Base-by-base conservation (phyloP, 2,888 invertebrate genomes). In the Aspidiotus destructor region DNA sequence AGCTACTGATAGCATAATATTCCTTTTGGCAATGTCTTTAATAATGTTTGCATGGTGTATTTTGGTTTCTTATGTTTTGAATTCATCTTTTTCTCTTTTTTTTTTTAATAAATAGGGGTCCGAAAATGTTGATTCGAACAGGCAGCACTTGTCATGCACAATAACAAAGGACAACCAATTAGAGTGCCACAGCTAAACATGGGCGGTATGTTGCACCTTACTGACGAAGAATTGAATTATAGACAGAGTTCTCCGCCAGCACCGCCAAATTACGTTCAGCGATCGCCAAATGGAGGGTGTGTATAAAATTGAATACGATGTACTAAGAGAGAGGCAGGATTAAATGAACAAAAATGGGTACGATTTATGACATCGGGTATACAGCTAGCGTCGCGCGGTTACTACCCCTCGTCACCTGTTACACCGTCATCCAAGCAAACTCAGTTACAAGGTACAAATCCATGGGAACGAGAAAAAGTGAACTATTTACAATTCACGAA, bases 401-500 rank as follows among this genome's bases (percentile, higher is more conserved):
- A 86, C 76, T 85, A 87, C 78, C 78, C 81, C 3, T 75, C 78
- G 81, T 76, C 81, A 69, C 77, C 73, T 72, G 75, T 71, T 71
- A 78, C 72, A 69, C 78, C 74, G 11, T 75, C 75, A n/a, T 78
- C 79, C 13, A 77, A 78, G 16, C 79, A 78, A 70, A 78, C 78
- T 73, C 79, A 78, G 60, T 79, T 74, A 69, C 75, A 79, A 70
- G 79, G 79, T 41, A 77, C 85, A 74, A 91, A 90, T 81, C 93
- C 94, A 1, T 95, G 95, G 95, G 92, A 93, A 75, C 86, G 89
- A 74, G 95, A 95, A 80, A 86, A 88, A 73, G 84, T 81, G 75
- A 72, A 71, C 57, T 16, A 54, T 52, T 11, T 11, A 11, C 1
- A 15, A 15, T 13, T 11, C 52, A 2, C 52, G 13, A 52, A 15